phyloP scores from a whole-genome alignment of 1,140 invertebrate genomes.

The Drosophila bifasciata region DNA sequence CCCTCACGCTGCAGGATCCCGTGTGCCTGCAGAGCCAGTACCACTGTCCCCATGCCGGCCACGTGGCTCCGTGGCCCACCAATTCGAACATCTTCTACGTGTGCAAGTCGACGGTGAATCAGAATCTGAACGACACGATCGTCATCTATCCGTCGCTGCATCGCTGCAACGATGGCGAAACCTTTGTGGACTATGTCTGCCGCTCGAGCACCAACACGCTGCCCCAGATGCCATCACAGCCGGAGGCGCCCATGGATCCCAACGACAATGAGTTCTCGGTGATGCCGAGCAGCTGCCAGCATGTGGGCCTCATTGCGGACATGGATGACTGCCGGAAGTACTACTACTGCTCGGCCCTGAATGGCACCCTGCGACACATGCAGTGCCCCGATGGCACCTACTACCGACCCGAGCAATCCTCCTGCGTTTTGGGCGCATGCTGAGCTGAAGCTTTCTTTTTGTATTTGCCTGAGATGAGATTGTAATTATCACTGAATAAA shows the following conservation, averaged over 20 bases:
- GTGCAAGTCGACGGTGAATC: conserved; percentile 80
- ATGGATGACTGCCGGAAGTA: conserved; percentile 68
- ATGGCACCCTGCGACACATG: conserved; percentile 54
- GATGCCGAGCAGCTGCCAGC: conserved; percentile 47
- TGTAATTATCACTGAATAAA: no score
- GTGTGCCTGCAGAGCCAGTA: conserved; percentile 68
- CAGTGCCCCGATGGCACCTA: conserved; percentile 69
- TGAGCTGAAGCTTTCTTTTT: not conserved
- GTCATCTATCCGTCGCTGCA: conserved; percentile 80
- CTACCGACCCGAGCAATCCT: conserved; percentile 45
- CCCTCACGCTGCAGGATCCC: conserved; percentile 55
- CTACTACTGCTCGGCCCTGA: conserved; percentile 74
- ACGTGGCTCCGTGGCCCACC: conserved; percentile 72
- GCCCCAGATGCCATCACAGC: conserved; percentile 2
- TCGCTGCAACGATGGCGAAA: conserved; percentile 77
- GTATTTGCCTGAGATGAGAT: no score
- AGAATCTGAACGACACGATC: conserved; percentile 65
- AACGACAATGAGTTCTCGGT: conserved; percentile 55
- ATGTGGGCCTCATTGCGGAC: conserved; percentile 66
- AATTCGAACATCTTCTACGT: conserved; percentile 83
- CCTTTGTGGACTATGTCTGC: conserved; percentile 70
- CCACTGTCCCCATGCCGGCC: conserved; percentile 67
- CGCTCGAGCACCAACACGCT: conserved; percentile 15
- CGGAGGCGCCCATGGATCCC: conserved; percentile 19
- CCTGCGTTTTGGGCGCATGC: conserved; percentile 68